Conservation (phyloP, 2,888 invertebrate species). For the Halictus quadricinctus region DNA sequence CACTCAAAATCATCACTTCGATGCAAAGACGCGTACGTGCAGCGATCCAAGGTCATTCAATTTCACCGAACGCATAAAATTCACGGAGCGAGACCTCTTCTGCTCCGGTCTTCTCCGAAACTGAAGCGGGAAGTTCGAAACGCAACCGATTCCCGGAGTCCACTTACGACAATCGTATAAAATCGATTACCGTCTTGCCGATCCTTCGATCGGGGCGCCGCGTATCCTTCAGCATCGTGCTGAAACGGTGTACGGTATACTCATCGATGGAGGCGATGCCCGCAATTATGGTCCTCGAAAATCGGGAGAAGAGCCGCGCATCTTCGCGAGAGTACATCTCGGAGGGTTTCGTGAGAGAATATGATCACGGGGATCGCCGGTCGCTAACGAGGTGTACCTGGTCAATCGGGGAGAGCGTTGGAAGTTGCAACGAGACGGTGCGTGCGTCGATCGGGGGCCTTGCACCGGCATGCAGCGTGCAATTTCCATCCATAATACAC, state of each 20-base stretch:
- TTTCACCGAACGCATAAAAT: neutral
- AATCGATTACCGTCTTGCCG: neutral
- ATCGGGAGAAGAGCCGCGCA: neutral
- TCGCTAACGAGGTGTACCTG: conserved; percentile 9
- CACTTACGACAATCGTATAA: neutral
- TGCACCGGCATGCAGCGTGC: conserved; percentile 4
- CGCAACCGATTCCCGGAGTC: neutral
- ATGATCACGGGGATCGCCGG: neutral
- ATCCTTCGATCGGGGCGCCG: neutral
- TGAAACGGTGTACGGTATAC: neutral
- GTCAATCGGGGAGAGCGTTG: neutral
- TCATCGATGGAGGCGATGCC: neutral
- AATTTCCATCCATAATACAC: conserved; percentile 46
- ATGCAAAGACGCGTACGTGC: neutral
- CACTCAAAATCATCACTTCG: neutral
- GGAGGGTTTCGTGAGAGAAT: conserved; percentile 12
- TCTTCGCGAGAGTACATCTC: neutral
- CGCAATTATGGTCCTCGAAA: neutral
- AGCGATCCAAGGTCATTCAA: neutral
- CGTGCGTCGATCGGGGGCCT: conserved; percentile 22
- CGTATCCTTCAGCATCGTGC: neutral
- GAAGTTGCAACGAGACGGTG: neutral
- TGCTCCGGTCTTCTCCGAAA: neutral
- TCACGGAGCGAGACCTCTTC: neutral
- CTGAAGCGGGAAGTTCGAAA: neutral